phyloP scores from a whole-genome alignment of 2,888 invertebrate genomes.

The Agrenia bidenticulata region DNA sequence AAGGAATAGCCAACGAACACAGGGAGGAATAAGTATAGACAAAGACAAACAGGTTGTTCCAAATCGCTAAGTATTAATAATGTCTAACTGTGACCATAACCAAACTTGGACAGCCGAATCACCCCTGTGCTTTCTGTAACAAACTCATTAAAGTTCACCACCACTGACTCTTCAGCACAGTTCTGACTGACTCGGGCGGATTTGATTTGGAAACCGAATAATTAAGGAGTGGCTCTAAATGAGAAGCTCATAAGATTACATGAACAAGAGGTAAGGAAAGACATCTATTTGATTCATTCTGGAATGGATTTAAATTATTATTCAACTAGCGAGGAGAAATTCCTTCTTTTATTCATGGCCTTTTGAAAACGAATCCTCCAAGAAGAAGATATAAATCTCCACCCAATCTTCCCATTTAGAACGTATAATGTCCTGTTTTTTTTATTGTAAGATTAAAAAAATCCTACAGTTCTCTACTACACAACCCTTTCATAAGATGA shows the following conservation, averaged over 20 bases:
- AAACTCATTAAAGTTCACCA: constrained; percentile 5
- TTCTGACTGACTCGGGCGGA: background rate
- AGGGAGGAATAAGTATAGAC: no score
- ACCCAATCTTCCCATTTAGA: constrained; percentile 19
- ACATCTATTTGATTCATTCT: constrained; percentile 7
- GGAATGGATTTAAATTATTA: background rate
- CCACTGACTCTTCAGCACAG: background rate
- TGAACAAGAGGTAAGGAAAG: constrained; percentile 13
- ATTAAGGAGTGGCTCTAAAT: constrained; percentile 13
- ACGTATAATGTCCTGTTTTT: background rate
- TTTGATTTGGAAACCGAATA: constrained; percentile 9
- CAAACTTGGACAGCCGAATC: background rate
- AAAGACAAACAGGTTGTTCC: background rate
- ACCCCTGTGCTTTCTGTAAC: background rate
- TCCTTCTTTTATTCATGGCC: constrained; percentile 4
- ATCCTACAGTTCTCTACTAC: background rate
- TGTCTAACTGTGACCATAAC: background rate
- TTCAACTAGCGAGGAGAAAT: constrained; percentile 5
- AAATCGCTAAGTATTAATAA: background rate
- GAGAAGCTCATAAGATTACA: constrained; percentile 9
- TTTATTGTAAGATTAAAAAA: constrained; percentile 3
- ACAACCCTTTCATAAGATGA: background rate
- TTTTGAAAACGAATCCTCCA: constrained; percentile 6
- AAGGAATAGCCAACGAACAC: no score
- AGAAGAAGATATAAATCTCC: constrained; percentile 19